A percentile compares a stretch with the other conserved stretches of the same genome.
These are phyloP conservation scores for Boloria euphrosyne DNA, from an alignment of 2,888 invertebrate genomes.

Conservation along the genomic window DNA sequence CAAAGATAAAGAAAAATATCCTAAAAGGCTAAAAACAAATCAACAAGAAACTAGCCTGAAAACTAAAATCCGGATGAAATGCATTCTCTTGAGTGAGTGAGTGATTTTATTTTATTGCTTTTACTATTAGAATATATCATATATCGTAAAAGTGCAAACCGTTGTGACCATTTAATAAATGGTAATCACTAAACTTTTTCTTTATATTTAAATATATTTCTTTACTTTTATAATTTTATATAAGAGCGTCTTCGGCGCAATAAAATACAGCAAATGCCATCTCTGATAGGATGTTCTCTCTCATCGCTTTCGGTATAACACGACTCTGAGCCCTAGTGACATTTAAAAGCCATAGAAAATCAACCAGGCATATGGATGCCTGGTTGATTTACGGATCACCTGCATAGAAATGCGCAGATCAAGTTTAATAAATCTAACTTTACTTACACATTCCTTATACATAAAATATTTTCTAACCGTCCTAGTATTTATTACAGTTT, in stretches of 20 bases:
- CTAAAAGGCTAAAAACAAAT: no score
- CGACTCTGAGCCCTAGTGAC: constrained; percentile 59
- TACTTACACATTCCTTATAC: constrained; percentile 7
- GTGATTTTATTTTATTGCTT: no score
- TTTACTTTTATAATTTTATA: constrained; percentile 8
- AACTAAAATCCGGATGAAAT: no score
- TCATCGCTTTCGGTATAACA: constrained; percentile 39
- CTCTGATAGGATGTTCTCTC: constrained; percentile 35
- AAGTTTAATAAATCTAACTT: constrained; percentile 42
- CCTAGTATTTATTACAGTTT: no score
- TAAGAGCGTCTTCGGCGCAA: constrained; percentile 18
- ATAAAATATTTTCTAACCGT: no score
- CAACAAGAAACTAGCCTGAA: no score
- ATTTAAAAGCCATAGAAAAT: constrained; percentile 66
- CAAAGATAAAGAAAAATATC: no score
- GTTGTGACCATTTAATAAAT: neutral
- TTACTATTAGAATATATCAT: no score
- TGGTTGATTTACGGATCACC: no score
- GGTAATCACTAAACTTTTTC: neutral
- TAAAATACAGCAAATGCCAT: constrained; percentile 35
- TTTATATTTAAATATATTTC: neutral
- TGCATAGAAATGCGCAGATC: constrained; percentile 37
- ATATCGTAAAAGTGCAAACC: no score
- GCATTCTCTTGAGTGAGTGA: no score
- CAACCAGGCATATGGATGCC: constrained; percentile 47